phyloP scores from a whole-genome alignment of 2,888 invertebrate species.

The Acanthacorydalis orientalis region DNA sequence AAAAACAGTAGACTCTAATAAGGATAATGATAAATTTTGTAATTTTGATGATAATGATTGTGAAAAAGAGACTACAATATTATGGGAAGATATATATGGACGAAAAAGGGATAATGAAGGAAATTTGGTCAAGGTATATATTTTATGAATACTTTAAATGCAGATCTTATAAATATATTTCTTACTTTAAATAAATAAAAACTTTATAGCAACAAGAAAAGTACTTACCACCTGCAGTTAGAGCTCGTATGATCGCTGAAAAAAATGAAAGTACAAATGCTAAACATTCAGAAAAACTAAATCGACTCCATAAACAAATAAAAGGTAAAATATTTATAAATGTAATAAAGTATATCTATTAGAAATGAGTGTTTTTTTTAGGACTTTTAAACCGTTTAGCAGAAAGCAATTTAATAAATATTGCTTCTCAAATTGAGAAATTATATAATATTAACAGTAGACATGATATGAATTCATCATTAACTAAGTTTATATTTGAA shows the following conservation, averaged over 20 bases:
- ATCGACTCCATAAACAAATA: constrained; percentile 56
- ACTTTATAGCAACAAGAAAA: constrained; percentile 30
- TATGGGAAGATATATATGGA: constrained; percentile 90
- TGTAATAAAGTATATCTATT: neutral
- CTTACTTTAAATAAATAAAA: neutral
- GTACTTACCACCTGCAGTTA: constrained; percentile 72
- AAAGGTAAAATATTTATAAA: constrained; percentile 41
- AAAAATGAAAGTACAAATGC: constrained; percentile 23
- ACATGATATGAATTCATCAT: constrained; percentile 63
- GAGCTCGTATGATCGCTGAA: constrained; percentile 31
- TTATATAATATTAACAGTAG: constrained; percentile 55
- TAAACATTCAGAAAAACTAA: constrained; percentile 43
- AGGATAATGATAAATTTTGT: constrained; percentile 10
- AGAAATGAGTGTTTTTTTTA: constrained; percentile 14
- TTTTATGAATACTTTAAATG: neutral
- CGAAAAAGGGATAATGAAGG: constrained; percentile 67
- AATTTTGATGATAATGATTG: constrained; percentile 9
- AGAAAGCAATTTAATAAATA: constrained; percentile 75
- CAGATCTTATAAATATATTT: neutral
- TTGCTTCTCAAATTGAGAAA: constrained; percentile 59
- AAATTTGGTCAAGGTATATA: constrained; percentile 45
- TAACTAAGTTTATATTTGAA: constrained; percentile 52
- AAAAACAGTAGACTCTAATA: constrained; percentile 8
- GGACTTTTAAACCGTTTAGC: constrained; percentile 69
- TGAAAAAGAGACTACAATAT: constrained; percentile 12